These are phyloP conservation scores for Chamaetylas fuelleborni DNA, from an alignment of 2,113 vertebrate species.

Conservation along the genomic window DNA sequence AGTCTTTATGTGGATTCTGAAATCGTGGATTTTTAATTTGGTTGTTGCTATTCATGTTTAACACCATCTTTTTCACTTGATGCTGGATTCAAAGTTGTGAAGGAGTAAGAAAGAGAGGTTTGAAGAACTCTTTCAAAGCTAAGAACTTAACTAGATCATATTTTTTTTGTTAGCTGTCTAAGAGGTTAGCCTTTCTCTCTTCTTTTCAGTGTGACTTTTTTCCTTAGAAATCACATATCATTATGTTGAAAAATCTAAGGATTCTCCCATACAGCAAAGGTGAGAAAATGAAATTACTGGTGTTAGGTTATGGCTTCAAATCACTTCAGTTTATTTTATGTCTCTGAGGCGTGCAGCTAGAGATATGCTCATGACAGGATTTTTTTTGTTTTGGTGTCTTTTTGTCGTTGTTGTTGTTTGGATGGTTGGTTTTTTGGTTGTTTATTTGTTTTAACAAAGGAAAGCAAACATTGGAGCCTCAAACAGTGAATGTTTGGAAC, in stretches of 20 bases:
- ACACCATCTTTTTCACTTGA: neutral
- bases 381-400: neutral
- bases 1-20: neutral
- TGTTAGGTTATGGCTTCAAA: neutral
- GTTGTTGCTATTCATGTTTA: neutral
- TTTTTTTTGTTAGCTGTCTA: neutral
- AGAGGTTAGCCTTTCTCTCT: neutral
- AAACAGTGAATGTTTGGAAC: neutral
- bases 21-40: neutral
- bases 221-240: neutral
- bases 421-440: too few relatives aligned
- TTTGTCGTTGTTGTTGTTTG: too few relatives aligned
- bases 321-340: neutral
- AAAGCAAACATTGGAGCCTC: neutral
- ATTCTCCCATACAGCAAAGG: neutral
- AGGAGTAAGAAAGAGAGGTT: neutral
- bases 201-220: neutral
- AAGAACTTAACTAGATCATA: neutral
- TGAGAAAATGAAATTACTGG: neutral
- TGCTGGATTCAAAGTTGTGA: neutral
- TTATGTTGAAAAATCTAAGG: neutral
- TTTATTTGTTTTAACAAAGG: neutral
- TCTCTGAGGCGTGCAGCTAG: neutral
- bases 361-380: neutral
- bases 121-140: neutral